Conservation (phyloP, 2,797 vertebrate species). For the Oreonectes daqikongensis region DNA sequence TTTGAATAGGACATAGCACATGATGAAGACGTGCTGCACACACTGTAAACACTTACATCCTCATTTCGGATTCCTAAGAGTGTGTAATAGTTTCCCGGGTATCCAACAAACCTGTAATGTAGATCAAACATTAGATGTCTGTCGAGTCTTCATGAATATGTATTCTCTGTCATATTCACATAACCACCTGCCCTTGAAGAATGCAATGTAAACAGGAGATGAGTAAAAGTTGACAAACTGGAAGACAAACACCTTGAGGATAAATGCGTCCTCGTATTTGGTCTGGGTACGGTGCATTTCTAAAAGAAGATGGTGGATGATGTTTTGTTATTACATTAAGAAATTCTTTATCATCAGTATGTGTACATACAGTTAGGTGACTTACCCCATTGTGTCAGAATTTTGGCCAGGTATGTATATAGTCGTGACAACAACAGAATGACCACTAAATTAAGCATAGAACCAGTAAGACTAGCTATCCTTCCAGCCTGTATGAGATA, state of each 20-base stretch:
- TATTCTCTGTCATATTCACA: conserved; percentile 60
- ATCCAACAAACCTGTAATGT: conserved; percentile 77
- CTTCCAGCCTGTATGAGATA: conserved; percentile 69
- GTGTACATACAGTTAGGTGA: background rate
- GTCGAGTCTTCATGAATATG: conserved; percentile 79
- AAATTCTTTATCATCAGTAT: background rate
- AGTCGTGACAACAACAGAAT: conserved; percentile 80
- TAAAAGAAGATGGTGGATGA: conserved; percentile 63
- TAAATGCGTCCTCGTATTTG: conserved; percentile 82
- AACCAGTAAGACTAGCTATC: conserved; percentile 79
- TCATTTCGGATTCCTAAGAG: conserved; percentile 82
- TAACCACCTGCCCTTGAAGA: conserved; percentile 83
- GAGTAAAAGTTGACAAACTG: conserved; percentile 87
- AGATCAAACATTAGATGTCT: conserved; percentile 70
- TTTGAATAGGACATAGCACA: background rate
- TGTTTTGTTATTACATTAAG: background rate
- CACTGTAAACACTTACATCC: conserved; percentile 70
- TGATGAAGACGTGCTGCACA: background rate
- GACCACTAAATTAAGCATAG: conserved; percentile 79
- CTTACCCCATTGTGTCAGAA: conserved; percentile 85
- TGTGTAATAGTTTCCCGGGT: conserved; percentile 78
- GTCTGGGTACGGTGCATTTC: conserved; percentile 84
- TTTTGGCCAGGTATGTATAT: conserved; percentile 74
- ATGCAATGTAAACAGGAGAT: conserved; percentile 83
- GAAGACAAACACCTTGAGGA: conserved; percentile 84